Evolutionary conservation across 2,888 invertebrate genomes (phyloP).

Genomic region (Mesorhabditis spiculigera): DNA sequence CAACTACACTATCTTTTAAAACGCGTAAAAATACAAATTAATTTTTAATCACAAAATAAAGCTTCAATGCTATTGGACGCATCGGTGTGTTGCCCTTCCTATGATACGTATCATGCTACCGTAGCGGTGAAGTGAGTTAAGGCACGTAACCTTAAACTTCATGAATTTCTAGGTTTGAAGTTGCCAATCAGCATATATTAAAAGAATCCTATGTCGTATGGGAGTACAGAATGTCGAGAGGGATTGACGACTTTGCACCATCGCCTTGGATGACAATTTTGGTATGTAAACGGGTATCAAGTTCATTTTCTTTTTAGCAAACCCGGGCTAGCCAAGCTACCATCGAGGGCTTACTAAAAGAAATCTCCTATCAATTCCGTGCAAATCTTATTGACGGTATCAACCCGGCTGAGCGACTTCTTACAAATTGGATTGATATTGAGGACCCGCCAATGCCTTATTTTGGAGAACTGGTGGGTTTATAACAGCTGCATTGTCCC

Average conservation of each 20-base stretch:
- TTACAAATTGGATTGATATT: background rate
- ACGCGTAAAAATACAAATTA: background rate
- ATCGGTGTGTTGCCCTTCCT: conserved; percentile 3
- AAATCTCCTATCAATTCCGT: background rate
- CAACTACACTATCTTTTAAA: background rate
- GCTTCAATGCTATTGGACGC: background rate
- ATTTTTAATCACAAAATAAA: background rate
- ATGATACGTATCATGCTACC: background rate
- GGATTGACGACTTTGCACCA: background rate
- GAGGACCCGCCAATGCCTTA: background rate
- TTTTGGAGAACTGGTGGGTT: background rate
- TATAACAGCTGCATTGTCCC: background rate
- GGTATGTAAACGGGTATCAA: background rate
- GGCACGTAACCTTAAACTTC: background rate
- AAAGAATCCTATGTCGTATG: background rate
- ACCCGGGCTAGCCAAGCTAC: background rate
- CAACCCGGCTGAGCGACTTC: background rate
- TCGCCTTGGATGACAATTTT: background rate
- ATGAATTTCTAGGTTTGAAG: background rate
- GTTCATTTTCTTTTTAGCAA: background rate
- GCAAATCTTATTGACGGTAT: conserved; percentile 4
- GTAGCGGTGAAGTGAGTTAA: background rate
- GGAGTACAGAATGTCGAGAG: background rate
- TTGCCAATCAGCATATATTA: background rate
- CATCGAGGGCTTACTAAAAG: background rate